Conservation (phyloP, 2,113 vertebrate genomes). For the Colinus virginianus region DNA sequence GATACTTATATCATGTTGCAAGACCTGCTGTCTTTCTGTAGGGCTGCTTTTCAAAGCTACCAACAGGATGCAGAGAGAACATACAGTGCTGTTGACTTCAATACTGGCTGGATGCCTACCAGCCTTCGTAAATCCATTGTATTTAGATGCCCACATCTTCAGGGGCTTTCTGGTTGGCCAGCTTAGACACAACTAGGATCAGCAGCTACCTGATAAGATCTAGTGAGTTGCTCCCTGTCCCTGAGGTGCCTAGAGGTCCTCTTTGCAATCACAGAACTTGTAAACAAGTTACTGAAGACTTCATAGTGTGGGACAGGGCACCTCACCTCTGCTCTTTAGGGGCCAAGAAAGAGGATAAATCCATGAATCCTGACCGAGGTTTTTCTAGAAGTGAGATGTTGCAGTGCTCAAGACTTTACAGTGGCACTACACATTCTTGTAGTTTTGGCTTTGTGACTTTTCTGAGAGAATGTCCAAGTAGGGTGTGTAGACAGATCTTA, state of each 20-base stretch:
- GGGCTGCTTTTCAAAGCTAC: background rate
- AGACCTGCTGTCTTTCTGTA: background rate
- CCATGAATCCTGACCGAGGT: background rate
- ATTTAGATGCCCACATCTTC: background rate
- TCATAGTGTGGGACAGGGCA: background rate
- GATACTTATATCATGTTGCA: background rate
- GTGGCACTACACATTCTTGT: background rate
- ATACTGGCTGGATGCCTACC: background rate
- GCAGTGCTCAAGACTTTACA: background rate
- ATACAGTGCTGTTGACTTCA: background rate
- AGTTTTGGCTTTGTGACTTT: background rate
- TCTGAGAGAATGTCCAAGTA: background rate
- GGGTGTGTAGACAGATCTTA: background rate
- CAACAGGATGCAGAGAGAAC: background rate
- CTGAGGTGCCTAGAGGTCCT: background rate
- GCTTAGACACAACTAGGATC: background rate
- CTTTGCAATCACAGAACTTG: background rate
- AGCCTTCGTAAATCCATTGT: background rate
- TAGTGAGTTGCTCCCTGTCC: background rate
- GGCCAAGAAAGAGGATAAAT: background rate
- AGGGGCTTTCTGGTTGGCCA: background rate
- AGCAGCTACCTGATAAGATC: background rate
- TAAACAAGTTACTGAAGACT: background rate
- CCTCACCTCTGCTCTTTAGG: background rate
- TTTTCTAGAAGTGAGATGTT: background rate